These are phyloP conservation scores for Pardalotus punctatus DNA, from an alignment of 2,113 vertebrate species.

Conservation along the genomic window DNA sequence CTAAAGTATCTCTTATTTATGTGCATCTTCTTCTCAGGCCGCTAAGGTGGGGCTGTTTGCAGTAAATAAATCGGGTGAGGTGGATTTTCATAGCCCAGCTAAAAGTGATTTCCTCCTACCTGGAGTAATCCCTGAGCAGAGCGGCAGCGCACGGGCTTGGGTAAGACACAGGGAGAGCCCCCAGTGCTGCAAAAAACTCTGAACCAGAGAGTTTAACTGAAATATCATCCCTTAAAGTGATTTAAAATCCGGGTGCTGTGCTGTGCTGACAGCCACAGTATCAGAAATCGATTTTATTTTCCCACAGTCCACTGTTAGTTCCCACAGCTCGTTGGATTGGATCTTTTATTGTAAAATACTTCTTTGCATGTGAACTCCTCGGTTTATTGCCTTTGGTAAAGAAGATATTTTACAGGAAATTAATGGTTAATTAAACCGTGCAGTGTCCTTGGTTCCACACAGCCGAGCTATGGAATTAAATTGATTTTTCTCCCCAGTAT, in stretches of 20 bases:
- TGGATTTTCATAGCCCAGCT: not conserved
- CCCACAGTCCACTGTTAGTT: not conserved
- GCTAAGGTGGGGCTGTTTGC: not conserved
- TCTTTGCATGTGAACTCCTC: not conserved
- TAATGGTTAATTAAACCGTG: not conserved
- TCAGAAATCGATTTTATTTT: not conserved
- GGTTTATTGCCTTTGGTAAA: not conserved
- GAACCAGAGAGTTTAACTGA: not conserved
- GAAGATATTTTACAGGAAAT: not conserved
- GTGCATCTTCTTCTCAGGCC: not conserved
- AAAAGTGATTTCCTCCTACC: not conserved
- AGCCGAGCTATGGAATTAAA: not conserved
- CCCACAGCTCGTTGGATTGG: not conserved
- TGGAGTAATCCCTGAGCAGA: not conserved
- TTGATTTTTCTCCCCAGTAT: not conserved
- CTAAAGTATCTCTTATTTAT: not conserved
- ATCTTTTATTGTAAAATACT: not conserved
- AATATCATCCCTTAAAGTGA: accelerated
- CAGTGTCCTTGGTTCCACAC: not conserved
- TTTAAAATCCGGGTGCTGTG: not conserved
- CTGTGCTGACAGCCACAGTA: not conserved
- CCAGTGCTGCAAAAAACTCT: no score
- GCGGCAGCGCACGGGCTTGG: not conserved
- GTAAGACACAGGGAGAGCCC: not conserved
- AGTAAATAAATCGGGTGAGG: not conserved